Evolutionary conservation across 2,113 vertebrate genomes (phyloP).

Genomic region (Nyctereutes procyonoides): DNA sequence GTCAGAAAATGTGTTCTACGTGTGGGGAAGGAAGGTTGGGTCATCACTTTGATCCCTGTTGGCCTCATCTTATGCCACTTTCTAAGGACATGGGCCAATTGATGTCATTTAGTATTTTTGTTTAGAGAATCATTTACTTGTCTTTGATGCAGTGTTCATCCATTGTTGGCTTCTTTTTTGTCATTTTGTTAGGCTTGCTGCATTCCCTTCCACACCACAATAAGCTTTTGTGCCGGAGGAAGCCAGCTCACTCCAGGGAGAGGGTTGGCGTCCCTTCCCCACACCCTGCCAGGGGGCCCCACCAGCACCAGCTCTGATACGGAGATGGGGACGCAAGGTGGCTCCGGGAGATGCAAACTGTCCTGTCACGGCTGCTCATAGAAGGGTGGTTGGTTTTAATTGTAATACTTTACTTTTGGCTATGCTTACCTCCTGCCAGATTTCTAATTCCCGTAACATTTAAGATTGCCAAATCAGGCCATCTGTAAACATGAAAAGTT

Average conservation of each 20-base stretch:
- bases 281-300: background rate
- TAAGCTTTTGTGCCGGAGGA: background rate
- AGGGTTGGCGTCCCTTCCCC: background rate
- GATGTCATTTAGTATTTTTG: background rate
- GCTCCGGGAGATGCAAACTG: slow-evolving; percentile 48
- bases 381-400: slow-evolving; percentile 74
- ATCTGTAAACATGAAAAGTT: slow-evolving; percentile 86
- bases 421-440: slow-evolving; percentile 83
- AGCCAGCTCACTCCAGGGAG: background rate
- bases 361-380: slow-evolving; percentile 64
- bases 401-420: slow-evolving; percentile 85
- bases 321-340: background rate
- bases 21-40: background rate
- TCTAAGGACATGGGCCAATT: background rate
- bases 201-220: background rate
- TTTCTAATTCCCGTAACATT: slow-evolving; percentile 84
- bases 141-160: background rate
- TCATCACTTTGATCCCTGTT: background rate
- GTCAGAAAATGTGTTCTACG: background rate
- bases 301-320: slow-evolving; percentile 49
- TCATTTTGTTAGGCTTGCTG: slow-evolving; percentile 8
- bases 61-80: background rate
- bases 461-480: slow-evolving; percentile 87
- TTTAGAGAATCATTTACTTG: background rate
- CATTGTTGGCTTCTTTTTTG: background rate